Evolutionary conservation across 2,797 vertebrate species (phyloP).

Genomic region (Scolopax rusticola): DNA sequence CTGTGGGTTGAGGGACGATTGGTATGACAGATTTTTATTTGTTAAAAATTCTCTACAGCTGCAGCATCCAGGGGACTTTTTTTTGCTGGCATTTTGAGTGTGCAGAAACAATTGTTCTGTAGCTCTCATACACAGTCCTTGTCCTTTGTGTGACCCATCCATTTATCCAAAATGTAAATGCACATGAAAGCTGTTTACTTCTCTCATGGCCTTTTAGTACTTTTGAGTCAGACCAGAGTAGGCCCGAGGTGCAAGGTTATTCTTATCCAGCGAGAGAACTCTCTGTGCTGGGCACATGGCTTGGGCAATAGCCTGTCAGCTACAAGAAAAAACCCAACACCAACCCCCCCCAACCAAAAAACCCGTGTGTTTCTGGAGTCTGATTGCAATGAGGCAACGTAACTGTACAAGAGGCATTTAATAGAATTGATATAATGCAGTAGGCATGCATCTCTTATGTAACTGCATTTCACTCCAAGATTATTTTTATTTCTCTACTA

Average conservation of each 20-base stretch:
- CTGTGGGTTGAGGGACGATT: background rate
- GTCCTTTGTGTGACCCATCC: constrained; percentile 67
- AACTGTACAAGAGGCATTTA: background rate
- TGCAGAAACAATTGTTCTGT: constrained; percentile 3
- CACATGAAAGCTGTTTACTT: constrained; percentile 60
- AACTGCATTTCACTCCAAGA: background rate
- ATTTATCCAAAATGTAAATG: constrained; percentile 33
- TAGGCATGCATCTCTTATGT: background rate
- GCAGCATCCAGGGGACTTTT: background rate
- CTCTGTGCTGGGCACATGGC: background rate
- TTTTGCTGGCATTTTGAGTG: background rate
- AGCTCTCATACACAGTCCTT: constrained; percentile 5
- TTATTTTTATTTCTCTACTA: background rate
- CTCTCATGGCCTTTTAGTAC: background rate
- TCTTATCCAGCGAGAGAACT: background rate
- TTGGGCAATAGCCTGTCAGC: background rate
- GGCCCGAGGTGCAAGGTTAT: background rate
- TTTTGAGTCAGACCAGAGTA: constrained; percentile 29
- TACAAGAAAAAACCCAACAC: background rate
- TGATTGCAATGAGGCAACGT: background rate
- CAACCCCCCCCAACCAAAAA: background rate
- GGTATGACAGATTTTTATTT: background rate
- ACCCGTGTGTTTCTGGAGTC: background rate
- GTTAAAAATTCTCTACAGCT: background rate
- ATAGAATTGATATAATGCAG: background rate